phyloP scores from a whole-genome alignment of 2,888 invertebrate genomes.

The Gerris lacustris region DNA sequence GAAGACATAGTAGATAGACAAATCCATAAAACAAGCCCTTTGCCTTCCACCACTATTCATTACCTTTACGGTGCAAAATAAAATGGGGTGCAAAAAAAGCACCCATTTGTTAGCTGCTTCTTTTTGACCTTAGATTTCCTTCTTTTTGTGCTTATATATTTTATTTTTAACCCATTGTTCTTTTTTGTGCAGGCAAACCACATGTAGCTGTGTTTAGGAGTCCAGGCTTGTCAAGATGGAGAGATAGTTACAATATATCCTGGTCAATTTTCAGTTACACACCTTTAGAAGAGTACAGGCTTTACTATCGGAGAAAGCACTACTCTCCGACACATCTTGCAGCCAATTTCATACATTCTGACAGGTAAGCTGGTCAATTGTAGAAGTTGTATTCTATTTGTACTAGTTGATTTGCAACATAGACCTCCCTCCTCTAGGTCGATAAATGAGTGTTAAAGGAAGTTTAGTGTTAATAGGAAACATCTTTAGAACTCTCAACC shows the following conservation, averaged over 20 bases:
- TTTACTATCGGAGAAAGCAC: conserved; percentile 23
- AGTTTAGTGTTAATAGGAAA: no score
- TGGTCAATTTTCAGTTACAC: conserved; percentile 27
- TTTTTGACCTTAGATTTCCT: background rate
- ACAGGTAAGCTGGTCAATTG: background rate
- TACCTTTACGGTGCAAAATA: no score
- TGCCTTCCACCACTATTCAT: no score
- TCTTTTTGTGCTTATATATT: background rate
- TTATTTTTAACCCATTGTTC: background rate
- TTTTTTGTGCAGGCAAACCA: conserved; percentile 20
- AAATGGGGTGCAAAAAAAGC: no score
- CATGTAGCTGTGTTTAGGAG: conserved; percentile 23
- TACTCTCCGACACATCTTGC: conserved; percentile 7
- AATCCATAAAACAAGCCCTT: no score
- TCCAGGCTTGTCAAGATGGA: conserved; percentile 21
- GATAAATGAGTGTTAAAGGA: no score
- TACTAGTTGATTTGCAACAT: no score
- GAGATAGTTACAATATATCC: conserved; percentile 26
- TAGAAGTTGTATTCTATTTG: no score
- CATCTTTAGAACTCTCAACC: no score
- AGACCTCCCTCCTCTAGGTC: no score
- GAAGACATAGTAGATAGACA: no score
- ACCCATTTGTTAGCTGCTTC: background rate
- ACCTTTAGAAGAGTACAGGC: conserved; percentile 23
- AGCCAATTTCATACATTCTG: conserved; percentile 1